Evolutionary conservation across 2,113 vertebrate species (phyloP).

Genomic region (Dunckerocampus dactyliophorus): DNA sequence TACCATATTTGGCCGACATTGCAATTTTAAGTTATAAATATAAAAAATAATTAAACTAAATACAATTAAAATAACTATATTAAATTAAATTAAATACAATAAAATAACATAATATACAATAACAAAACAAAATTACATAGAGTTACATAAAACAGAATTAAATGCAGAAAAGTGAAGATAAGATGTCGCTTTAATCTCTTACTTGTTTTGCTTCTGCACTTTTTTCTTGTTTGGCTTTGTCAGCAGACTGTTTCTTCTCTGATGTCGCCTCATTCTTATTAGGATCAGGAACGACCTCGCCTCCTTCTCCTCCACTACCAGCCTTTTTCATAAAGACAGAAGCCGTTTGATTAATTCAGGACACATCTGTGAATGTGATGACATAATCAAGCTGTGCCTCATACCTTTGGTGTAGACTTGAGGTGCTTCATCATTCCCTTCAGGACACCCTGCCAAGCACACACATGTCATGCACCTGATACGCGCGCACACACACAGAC

Average conservation of each 20-base stretch:
- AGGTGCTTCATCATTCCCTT: slow-evolving; percentile 43
- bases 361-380: not conserved
- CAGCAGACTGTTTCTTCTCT: slow-evolving; percentile 29
- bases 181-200: not conserved
- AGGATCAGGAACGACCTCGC: slow-evolving; percentile 31
- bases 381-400: slow-evolving; percentile 7
- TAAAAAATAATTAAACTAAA: too few relatives aligned
- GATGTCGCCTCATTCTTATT: not conserved
- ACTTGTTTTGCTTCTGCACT: slow-evolving; percentile 47
- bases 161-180: not conserved
- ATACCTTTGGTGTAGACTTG: slow-evolving; percentile 45
- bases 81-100: too few relatives aligned
- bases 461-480: slow-evolving; percentile 29
- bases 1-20: too few relatives aligned
- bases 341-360: not conserved
- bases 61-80: too few relatives aligned
- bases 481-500: not conserved
- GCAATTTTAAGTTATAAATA: too few relatives aligned
- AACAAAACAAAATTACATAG: too few relatives aligned
- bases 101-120: too few relatives aligned
- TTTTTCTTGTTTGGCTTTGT: slow-evolving; percentile 31
- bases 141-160: too few relatives aligned
- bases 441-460: slow-evolving; percentile 28
- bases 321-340: not conserved
- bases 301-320: not conserved